phyloP scores from a whole-genome alignment of 2,888 invertebrate genomes.

The Apodemia arnacis region DNA sequence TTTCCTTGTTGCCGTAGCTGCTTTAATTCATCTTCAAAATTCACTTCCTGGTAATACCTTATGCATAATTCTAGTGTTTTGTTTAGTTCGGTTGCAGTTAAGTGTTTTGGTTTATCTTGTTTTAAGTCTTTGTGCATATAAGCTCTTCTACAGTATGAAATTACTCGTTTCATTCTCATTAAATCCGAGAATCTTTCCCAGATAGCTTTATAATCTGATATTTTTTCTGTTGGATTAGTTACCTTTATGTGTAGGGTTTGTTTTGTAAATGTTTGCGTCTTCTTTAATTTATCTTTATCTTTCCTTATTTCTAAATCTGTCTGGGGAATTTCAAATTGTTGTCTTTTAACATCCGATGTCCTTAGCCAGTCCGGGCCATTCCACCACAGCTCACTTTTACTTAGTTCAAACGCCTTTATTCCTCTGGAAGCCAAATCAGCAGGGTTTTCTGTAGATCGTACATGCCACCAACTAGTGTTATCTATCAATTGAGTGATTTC shows the following conservation, averaged over 20 bases:
- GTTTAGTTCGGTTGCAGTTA: constrained; percentile 67
- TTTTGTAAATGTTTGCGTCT: too few species aligned
- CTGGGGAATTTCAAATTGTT: too few species aligned
- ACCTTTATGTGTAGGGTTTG: too few species aligned
- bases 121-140: constrained; percentile 11
- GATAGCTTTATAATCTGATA: background rate
- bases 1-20: constrained; percentile 14
- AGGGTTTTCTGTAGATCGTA: constrained; percentile 69
- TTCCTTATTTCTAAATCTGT: too few species aligned
- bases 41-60: constrained; percentile 55
- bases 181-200: constrained; percentile 17
- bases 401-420: constrained; percentile 48
- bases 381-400: constrained; percentile 68
- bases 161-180: constrained; percentile 20
- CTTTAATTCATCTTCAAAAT: constrained; percentile 49
- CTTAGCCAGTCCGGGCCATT: constrained; percentile 72
- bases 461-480: constrained; percentile 67
- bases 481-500: constrained; percentile 63
- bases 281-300: too few species aligned
- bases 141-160: constrained; percentile 36
- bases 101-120: constrained; percentile 7
- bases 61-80: constrained; percentile 62
- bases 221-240: too few species aligned
- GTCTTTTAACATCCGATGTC: constrained; percentile 15
- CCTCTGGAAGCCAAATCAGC: constrained; percentile 77